Evolutionary conservation across 2,888 invertebrate genomes (phyloP).

Genomic region (Parascotia fuliginaria): DNA sequence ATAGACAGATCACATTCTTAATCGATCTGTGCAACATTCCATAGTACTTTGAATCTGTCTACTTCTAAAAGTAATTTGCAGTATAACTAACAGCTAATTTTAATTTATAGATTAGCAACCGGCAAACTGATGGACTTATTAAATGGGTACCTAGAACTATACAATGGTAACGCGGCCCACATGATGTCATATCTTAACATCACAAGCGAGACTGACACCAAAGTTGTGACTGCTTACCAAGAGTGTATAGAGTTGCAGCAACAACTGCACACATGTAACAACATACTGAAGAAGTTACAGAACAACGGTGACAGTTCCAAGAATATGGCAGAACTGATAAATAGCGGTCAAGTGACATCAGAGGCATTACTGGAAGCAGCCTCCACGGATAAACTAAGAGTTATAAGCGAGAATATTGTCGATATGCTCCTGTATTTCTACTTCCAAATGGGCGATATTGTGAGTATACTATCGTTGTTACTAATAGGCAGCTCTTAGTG

Average conservation of each 20-base stretch:
- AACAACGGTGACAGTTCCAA: conserved; percentile 76
- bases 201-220: conserved; percentile 86
- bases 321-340: conserved; percentile 61
- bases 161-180: conserved; percentile 92
- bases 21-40: too few species aligned
- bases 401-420: conserved; percentile 92
- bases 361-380: conserved; percentile 84
- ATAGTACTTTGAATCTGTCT: too few species aligned
- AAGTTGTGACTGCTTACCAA: conserved; percentile 81
- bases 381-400: conserved; percentile 93
- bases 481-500: too few species aligned
- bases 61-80: too few species aligned
- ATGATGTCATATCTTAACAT: conserved; percentile 93
- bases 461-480: conserved; percentile 47
- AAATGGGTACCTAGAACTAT: conserved; percentile 91
- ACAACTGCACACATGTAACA: conserved; percentile 93
- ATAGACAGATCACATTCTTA: too few species aligned
- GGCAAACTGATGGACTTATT: conserved; percentile 93
- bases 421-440: conserved; percentile 92
- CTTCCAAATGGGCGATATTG: conserved; percentile 79
- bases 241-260: conserved; percentile 96
- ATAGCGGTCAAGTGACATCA: conserved; percentile 63
- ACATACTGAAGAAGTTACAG: conserved; percentile 91
- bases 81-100: too few species aligned
- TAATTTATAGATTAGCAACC: conserved; percentile 92